Evolutionary conservation across 2,797 vertebrate species (phyloP), one percentile per base, ranked within the genome.

Genomic region (Ciconia nigra): DNA sequence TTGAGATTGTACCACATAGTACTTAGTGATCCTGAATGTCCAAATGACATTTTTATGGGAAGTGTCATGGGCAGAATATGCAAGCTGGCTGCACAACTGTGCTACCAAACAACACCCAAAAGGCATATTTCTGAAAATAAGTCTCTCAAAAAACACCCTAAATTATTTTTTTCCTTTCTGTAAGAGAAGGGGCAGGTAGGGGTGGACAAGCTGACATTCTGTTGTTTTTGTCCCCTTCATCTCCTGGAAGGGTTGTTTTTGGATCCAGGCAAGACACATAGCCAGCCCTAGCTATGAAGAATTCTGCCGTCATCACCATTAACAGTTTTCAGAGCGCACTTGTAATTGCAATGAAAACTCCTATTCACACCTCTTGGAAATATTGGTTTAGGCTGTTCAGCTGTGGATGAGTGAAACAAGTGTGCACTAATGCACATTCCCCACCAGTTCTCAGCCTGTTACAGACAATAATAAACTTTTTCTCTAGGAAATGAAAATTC

Each of bases 371-470:
- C 41, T 57, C 65, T 52, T 77, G 72, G 72, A 91, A 95, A 71
- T 88, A 78, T 2, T 93, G 47, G 33, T 80, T 93, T 83, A 91
- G 84, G 63, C 63, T 91, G 55, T 59, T 93, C 65, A 87, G 69
- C 51, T 37, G 35, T 24, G 55, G 55, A 25, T 55, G 41, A 86
- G 77, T 41, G 65, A 86, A 95, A 63, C 47, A 35, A 77, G 31
- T 13, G 46, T 73, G 57, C 91, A 47, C 33, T 47, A 66, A 77
- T 24, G 39, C 39, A 39, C 47, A 25, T 66, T 63, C 44, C 58
- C 41, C 39, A 49, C 31, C 24, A 6, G 15, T 58, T 80, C 71
- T 69, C 83, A 52, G n/a, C 39, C 89, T 77, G 57, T 55, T 70
- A 55, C 29, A 67, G 79, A 33, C 19, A 62, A 42, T 11, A 74